These are phyloP conservation scores for Hedya salicella DNA, from an alignment of 2,888 invertebrate genomes.

Conservation along the genomic window DNA sequence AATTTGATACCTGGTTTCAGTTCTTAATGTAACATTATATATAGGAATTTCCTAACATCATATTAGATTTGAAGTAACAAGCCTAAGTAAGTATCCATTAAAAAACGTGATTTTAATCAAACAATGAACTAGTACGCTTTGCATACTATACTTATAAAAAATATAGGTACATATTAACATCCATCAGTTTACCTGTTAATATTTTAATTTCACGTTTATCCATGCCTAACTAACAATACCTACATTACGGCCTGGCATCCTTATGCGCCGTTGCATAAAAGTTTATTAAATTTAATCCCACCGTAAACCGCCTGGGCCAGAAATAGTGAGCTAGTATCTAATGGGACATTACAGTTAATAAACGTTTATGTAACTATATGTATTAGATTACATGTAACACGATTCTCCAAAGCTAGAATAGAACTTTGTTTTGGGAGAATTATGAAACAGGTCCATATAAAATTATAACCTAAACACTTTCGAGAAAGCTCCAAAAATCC, in stretches of 20 bases:
- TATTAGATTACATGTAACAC: neutral
- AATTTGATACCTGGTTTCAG: neutral
- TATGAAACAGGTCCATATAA: slow-evolving; percentile 8
- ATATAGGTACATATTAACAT: slow-evolving; percentile 53
- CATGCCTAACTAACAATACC: slow-evolving; percentile 54
- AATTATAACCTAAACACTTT: slow-evolving; percentile 6
- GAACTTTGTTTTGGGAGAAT: slow-evolving; percentile 6
- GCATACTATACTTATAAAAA: slow-evolving; percentile 51
- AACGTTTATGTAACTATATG: neutral
- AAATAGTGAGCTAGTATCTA: no score
- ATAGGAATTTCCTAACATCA: neutral
- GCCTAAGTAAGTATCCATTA: slow-evolving; percentile 40
- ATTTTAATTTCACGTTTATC: slow-evolving; percentile 45
- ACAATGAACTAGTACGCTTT: slow-evolving; percentile 48
- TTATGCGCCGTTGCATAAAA: neutral
- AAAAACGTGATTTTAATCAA: slow-evolving; percentile 31
- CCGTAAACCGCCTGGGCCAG: no score
- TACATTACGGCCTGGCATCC: slow-evolving; percentile 45
- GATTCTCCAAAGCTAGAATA: neutral
- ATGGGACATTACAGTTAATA: neutral
- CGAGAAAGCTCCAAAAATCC: slow-evolving; percentile 5
- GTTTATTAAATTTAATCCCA: neutral
- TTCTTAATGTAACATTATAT: neutral
- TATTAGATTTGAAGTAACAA: slow-evolving; percentile 40
- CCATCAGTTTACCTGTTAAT: slow-evolving; percentile 42